A percentile compares a stretch with the other conserved stretches of the same genome.
Conservation (phyloP, 2,888 invertebrate genomes). For the Exephanes ischioxanthus region DNA sequence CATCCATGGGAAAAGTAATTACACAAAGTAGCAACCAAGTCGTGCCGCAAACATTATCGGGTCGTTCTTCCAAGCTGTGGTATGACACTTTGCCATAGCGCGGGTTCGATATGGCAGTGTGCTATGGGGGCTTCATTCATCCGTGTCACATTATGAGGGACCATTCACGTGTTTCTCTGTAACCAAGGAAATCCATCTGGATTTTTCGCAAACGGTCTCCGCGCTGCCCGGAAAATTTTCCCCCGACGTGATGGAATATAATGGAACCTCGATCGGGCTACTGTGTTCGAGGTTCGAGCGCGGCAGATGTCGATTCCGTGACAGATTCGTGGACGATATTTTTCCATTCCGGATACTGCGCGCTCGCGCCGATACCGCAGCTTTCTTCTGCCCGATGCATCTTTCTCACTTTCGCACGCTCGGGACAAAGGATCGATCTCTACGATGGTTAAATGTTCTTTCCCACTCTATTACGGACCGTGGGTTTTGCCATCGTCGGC, state of each 20-base stretch:
- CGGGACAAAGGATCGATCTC: neutral
- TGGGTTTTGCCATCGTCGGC: constrained; percentile 5
- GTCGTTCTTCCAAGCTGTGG: too few species aligned
- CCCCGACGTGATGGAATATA: constrained; percentile 15
- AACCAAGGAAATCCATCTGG: constrained; percentile 58
- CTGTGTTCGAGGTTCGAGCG: constrained; percentile 10
- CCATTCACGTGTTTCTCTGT: constrained; percentile 23
- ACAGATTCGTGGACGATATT: constrained; percentile 56
- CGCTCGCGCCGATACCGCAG: constrained; percentile 43
- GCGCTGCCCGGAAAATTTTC: constrained; percentile 34
- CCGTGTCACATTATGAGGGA: constrained; percentile 12
- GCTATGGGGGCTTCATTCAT: constrained; percentile 12
- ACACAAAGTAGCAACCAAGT: neutral
- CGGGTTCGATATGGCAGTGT: neutral
- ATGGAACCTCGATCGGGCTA: constrained; percentile 25
- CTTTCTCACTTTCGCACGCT: constrained; percentile 11
- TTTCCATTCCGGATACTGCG: neutral
- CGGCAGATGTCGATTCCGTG: constrained; percentile 66
- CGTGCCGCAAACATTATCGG: neutral
- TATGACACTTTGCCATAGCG: neutral
- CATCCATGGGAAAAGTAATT: too few species aligned
- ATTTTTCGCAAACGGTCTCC: constrained; percentile 46
- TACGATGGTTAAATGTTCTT: neutral
- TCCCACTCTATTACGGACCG: neutral
- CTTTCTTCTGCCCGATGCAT: constrained; percentile 16